These are phyloP conservation scores for Rhea americana DNA, from an alignment of 2,113 vertebrate species.

Conservation along the genomic window DNA sequence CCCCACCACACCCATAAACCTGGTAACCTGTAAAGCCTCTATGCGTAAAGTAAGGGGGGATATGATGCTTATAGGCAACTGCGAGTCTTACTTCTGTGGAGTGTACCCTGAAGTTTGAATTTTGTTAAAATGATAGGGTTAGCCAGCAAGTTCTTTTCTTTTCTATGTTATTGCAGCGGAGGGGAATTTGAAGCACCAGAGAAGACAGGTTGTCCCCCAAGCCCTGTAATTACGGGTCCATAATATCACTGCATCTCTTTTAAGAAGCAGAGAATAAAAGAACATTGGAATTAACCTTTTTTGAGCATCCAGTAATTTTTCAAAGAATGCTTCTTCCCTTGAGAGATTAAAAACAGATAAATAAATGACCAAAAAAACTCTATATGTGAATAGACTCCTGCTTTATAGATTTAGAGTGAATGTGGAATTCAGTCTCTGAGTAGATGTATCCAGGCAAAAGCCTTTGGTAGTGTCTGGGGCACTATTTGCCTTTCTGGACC, in stretches of 20 bases:
- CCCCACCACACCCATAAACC: background rate
- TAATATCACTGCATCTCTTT: background rate
- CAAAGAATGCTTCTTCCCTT: background rate
- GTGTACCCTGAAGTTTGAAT: background rate
- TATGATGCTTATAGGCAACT: background rate
- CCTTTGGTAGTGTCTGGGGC: background rate
- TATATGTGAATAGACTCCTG: background rate
- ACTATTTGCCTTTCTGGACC: background rate
- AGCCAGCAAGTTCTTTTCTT: background rate
- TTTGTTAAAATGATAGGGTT: background rate
- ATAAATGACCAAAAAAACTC: background rate
- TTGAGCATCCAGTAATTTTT: slow-evolving; percentile 6
- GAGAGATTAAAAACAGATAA: slow-evolving; percentile 14
- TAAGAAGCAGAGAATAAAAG: background rate
- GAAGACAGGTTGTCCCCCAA: background rate
- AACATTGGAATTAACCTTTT: background rate
- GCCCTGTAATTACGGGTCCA: background rate
- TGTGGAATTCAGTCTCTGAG: background rate
- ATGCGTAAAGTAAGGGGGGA: background rate
- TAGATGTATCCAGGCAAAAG: background rate
- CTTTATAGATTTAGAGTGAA: background rate
- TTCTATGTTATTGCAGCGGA: background rate
- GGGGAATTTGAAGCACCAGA: slow-evolving; percentile 7
- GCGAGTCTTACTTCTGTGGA: background rate
- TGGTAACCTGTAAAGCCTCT: background rate